Evolutionary conservation across 2,888 invertebrate species (phyloP), one percentile per base, ranked within the genome.

Genomic region (Amiota communis): DNA sequence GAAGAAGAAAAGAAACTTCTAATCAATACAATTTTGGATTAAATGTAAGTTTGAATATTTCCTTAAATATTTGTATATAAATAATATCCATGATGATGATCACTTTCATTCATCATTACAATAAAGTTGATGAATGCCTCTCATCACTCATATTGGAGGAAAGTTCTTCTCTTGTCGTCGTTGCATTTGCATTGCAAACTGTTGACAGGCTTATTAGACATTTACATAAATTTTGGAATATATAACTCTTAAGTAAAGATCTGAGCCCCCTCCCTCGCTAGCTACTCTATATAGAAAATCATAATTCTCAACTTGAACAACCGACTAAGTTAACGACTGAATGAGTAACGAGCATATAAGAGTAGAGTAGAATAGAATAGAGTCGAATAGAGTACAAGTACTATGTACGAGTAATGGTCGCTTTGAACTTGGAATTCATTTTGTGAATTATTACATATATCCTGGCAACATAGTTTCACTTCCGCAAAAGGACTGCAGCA

Each of bases 361-460:
- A 59, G 67, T 57, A 8, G 1, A 59, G 20, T 17, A 20, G 59
- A 59, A n/a, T 47, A 56, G 67, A 67, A 15, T 46, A 48, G 56
- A 72, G 65, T 70, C 75, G 73, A n/a, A n/a, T n/a, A n/a, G n/a
- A 20, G 67, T 75, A 75, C 48, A 23, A 15, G 36, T 71, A 73
- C 74, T 74, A n/a, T n/a, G n/a, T n/a, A 81, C 78, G 83, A 87
- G 86, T 87, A 86, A 87, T 87, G 84, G 85, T 78, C 82, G 86
- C 85, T 87, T 87, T 87, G 87, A 87, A 87, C 87, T 87, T 87
- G 87, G 87, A 83, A 82, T 82, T 87, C 80, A 76, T 85, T 87
- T 84, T 87, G 67, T 67, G 87, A 87, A 83, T 87, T 87, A 87
- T 87, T 86, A 81, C 83, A 84, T 81, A 86, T 85, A 82, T 84